phyloP scores from a whole-genome alignment of 2,797 vertebrate genomes.

The Enteromius viviparus region DNA sequence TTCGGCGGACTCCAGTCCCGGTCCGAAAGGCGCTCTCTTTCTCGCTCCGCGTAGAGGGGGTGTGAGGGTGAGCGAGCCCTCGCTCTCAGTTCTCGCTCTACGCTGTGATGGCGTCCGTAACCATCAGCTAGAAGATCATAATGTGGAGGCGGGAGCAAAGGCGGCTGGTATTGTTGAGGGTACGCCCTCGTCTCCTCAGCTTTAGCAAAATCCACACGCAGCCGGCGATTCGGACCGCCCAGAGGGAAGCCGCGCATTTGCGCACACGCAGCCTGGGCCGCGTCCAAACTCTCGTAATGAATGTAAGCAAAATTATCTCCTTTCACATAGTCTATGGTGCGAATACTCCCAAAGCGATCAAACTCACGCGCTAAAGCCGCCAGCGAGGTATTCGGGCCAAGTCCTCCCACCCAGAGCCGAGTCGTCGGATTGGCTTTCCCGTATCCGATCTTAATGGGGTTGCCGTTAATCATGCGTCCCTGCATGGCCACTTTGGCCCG shows the following conservation, averaged over 20 bases:
- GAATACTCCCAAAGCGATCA: conserved; percentile 95
- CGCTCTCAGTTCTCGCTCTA: conserved; percentile 88
- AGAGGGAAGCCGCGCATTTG: conserved; percentile 96
- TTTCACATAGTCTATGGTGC: conserved; percentile 95
- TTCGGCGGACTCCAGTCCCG: conserved; percentile 88
- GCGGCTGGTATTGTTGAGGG: conserved; percentile 85
- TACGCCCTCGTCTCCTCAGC: conserved; percentile 90
- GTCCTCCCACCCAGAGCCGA: conserved; percentile 94
- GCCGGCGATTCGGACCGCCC: conserved; percentile 87
- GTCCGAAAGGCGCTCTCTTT: conserved; percentile 84
- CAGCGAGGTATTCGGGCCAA: conserved; percentile 89
- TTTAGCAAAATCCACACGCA: conserved; percentile 96
- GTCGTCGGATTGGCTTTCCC: conserved; percentile 97
- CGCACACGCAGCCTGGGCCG: conserved; percentile 91
- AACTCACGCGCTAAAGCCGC: conserved; percentile 93
- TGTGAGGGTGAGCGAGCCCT: conserved; percentile 87
- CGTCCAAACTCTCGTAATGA: conserved; percentile 96
- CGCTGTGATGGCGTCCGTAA: conserved; percentile 85
- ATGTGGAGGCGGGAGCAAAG: conserved; percentile 80
- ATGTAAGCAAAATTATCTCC: conserved; percentile 97
- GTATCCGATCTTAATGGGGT: conserved; percentile 95
- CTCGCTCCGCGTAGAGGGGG: conserved; percentile 82
- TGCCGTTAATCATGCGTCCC: conserved; percentile 89
- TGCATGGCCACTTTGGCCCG: conserved; percentile 97
- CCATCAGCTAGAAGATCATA: conserved; percentile 87